Evolutionary conservation across 2,113 vertebrate genomes (phyloP).

Genomic region (Bubo bubo): DNA sequence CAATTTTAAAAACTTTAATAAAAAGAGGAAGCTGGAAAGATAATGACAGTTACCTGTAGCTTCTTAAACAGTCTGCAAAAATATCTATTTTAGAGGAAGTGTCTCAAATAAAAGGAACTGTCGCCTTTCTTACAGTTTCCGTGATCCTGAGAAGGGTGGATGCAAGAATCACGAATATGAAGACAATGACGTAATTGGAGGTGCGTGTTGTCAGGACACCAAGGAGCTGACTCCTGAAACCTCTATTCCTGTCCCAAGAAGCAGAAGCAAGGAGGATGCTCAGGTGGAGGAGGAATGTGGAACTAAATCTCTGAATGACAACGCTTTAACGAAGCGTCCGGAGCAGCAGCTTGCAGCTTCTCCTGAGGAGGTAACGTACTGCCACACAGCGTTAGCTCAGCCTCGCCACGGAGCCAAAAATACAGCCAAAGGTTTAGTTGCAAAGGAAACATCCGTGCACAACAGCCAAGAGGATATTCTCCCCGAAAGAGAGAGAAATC

Average conservation of each 20-base stretch:
- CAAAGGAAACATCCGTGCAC: neutral
- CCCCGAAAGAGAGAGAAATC: neutral
- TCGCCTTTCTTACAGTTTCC: neutral
- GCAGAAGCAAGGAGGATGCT: neutral
- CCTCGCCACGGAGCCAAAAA: neutral
- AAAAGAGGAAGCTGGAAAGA: neutral
- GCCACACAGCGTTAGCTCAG: neutral
- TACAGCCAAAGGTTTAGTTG: neutral
- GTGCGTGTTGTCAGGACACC: neutral
- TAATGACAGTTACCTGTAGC: neutral
- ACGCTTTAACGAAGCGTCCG: accelerated
- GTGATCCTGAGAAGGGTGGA: neutral
- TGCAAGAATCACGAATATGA: neutral
- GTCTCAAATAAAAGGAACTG: neutral
- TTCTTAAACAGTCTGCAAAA: neutral
- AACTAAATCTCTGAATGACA: no score
- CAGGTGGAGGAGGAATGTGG: neutral
- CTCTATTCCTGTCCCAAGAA: neutral
- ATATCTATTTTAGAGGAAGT: neutral
- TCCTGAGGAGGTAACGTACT: neutral
- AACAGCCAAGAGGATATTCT: accelerated
- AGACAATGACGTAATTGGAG: accelerated
- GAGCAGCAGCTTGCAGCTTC: neutral
- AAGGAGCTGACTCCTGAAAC: neutral
- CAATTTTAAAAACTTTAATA: neutral